Conservation (phyloP, 2,113 vertebrate genomes). For the Phyllostomus discolor region DNA sequence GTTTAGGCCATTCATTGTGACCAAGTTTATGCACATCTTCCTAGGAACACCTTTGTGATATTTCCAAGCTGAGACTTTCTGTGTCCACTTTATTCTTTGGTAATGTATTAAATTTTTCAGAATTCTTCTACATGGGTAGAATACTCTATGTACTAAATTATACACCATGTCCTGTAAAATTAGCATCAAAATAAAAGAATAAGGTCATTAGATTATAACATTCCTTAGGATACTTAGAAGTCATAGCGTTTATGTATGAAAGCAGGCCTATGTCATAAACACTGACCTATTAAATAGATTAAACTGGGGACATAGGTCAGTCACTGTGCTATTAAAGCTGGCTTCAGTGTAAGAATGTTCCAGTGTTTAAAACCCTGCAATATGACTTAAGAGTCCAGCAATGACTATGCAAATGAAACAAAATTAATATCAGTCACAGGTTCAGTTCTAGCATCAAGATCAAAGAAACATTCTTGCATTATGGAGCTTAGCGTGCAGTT, state of each 20-base stretch:
- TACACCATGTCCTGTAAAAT: background rate
- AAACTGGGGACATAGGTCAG: background rate
- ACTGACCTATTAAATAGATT: background rate
- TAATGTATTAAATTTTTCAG: background rate
- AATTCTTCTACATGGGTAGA: background rate
- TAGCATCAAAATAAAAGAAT: conserved; percentile 15
- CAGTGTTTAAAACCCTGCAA: background rate
- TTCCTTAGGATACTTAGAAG: background rate
- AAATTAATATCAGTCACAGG: background rate
- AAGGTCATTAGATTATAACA: background rate
- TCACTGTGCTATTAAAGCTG: background rate
- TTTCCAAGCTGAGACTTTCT: background rate
- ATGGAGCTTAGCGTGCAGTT: background rate
- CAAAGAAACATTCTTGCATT: background rate
- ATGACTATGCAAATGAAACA: background rate
- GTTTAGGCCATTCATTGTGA: background rate
- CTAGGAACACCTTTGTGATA: background rate
- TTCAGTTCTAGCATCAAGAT: background rate
- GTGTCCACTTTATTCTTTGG: background rate
- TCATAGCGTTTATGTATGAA: background rate
- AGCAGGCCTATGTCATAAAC: background rate
- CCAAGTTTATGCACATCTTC: background rate
- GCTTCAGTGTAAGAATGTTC: background rate
- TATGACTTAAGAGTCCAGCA: background rate
- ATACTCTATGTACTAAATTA: background rate